Evolutionary conservation across 2,113 vertebrate species (phyloP), one percentile per base, ranked within the genome.

Genomic region (Entomyzon cyanotis): DNA sequence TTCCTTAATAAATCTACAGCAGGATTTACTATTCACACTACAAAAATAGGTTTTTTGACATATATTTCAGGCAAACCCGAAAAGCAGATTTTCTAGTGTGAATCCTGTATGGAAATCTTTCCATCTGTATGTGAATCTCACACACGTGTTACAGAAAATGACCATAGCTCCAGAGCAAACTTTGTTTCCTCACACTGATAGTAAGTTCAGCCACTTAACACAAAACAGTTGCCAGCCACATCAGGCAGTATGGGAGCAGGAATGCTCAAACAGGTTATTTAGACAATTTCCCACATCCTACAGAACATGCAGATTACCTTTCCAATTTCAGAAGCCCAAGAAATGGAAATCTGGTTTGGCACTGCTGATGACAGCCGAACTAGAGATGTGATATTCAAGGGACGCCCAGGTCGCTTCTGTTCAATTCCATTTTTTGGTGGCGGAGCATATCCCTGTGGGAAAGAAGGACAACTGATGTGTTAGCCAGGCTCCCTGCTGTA

Each of bases 341-440:
- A 99, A 84, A 99, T 99, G 30, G 99, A 99, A 87, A 99, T 99
- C 98, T 99, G 99, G 94, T 99, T 99, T 97, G 99, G 99, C 87
- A 99, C 99, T 18, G 99, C 99, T 46, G 99, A 99, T 0, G 99
- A 99, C 59, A 99, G 96, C 73, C 99, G 97, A 76, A 99, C 99
- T n/a, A 99, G 96, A 47, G 99, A 99, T 2, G 99, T 99, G 53
- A 99, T 99, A 95, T 99, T 99, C 41, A 99, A 97, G 28, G 99
- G 99, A 30, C 99, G 98, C 33, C 99, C 99, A 19, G 99, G 99
- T 95, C 99, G 98, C 93, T 99, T 99, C 97, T 99, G 99, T 63
- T 99, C 99, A 87, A 99, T 99, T 21, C 99, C 99, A 75, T 99
- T 99, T 97, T 99, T 99, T n/a, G 98, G 99, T 3, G 99, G 99